Base-by-base conservation (phyloP, 2,113 vertebrate species). In the Lepus americanus region DNA sequence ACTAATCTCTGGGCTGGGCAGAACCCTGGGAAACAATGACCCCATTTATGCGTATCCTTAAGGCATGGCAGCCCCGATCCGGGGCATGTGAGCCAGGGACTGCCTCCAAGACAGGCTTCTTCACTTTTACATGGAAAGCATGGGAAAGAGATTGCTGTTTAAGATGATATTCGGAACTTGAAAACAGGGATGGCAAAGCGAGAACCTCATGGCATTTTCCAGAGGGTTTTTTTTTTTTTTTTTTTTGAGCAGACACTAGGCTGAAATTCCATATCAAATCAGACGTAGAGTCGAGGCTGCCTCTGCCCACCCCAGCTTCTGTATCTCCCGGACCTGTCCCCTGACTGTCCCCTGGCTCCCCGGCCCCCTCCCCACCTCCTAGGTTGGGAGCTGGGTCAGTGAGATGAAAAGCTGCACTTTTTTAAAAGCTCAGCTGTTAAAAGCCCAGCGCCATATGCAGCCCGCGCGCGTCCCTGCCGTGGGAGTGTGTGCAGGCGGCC, bases 381-480 rank as follows among this genome's bases (percentile, higher is more conserved):
- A 95, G n/a, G 97, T 82, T 96, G 96, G 95, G 98, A 97, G 97
- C 97, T 95, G 97, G 97, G 98, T 98, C 97, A 97, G 96, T 83
- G 96, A 98, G 97, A 98, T 98, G 97, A 98, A 98, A 98, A 98
- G 97, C 98, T 96, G 97, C 96, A 96, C 95, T 98, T 97, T 98
- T 98, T 98, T 98, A 93, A 94, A 98, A 98, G 98, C 98, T 98
- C 98, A 98, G 98, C 98, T 98, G 98, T 98, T 97, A 96, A 96
- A 98, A 98, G 97, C 98, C 87, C 66, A 98, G 97, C 95, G 92
- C 98, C 98, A 98, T 98, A 98, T 98, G 98, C 98, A 98, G 98
- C 98, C 44, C 7, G 97, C 98, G 98, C 98, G 97, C 97, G 89
- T 97, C 97, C 98, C 97, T 94, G 96, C 97, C 98, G 96, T 90